Base-by-base conservation (phyloP, 2,888 invertebrate species). In the Ferdinandea cuprea region DNA sequence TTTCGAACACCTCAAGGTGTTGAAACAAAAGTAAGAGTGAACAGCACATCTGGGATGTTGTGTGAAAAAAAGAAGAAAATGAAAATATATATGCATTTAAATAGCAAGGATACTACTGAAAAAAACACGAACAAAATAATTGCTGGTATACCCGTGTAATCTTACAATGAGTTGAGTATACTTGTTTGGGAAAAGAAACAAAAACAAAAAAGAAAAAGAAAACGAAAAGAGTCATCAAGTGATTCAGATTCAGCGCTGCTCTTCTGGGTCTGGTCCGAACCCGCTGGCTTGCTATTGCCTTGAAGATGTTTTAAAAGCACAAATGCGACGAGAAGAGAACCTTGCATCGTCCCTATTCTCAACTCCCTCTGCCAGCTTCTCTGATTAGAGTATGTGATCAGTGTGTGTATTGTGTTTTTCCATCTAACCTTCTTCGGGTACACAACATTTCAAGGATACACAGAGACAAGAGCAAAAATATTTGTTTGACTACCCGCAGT, bases 401-500 rank as follows among this genome's bases (percentile, higher is more conserved):
- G n/a, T 54, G 35, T 69, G 17, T 61, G 17, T 48, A 42, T 46
- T 25, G 35, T 35, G 44, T 44, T 65, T 50, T n/a, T 61, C 66
- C 68, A 83, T 83, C 78, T 83, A 83, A 83, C 83, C 83, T 83
- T 83, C 83, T 78, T 68, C 48, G 78, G 59, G 73, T 83, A 83
- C 83, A 83, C 78, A 78, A 37, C 68, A 68, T 83, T 83, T 78
- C 83, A 83, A 83, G 83, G 83, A 78, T 83, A 83, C 78, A 56
- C 66, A 73, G 78, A 78, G 78, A 78, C 83, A 68, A 83, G 83
- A 83, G 83, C 66, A 83, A 56, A 81, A 78, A 78, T 83, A 81
- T 81, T 81, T 81, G 81, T 81, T 81, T 77, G 81, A 81, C 71
- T 81, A 61, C 71, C 77, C 81, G 81, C 81, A 83, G 78, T 68